Evolutionary conservation across 2,797 vertebrate genomes (phyloP).

Genomic region (Pogoniulus pusillus): DNA sequence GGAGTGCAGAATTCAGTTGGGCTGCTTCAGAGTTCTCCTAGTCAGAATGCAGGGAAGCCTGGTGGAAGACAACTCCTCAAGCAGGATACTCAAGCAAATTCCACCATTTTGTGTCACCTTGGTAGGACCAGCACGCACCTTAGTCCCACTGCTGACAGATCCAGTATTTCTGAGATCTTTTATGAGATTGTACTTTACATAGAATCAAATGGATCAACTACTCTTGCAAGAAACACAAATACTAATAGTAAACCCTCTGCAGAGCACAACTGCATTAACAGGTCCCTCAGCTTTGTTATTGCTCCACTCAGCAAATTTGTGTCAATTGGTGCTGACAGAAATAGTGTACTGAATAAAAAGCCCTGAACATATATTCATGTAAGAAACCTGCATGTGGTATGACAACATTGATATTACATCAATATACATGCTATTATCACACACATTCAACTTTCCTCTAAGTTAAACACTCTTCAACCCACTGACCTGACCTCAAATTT

Average conservation of each 20-base stretch:
- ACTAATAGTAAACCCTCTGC: not conserved
- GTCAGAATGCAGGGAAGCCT: not conserved
- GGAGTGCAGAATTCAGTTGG: not conserved
- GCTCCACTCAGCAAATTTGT: not conserved
- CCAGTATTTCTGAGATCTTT: not conserved
- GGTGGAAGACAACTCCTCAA: not conserved
- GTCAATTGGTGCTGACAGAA: not conserved
- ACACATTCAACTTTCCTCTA: fast-evolving
- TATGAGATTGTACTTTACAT: not conserved
- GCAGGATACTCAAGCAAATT: not conserved
- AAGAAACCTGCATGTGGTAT: not conserved
- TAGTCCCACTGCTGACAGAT: not conserved
- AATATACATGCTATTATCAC: not conserved
- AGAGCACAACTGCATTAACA: not conserved
- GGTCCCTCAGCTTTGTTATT: not conserved
- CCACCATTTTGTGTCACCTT: not conserved
- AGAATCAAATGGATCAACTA: not conserved
- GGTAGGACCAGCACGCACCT: not conserved
- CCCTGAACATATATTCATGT: not conserved
- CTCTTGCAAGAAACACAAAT: not conserved
- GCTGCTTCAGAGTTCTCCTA: not conserved
- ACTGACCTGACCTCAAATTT: not conserved
- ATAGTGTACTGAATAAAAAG: not conserved
- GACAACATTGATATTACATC: fast-evolving
- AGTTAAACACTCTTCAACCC: not conserved